Base-by-base conservation (phyloP, 2,888 invertebrate genomes). In the Drosophila paranaensis region DNA sequence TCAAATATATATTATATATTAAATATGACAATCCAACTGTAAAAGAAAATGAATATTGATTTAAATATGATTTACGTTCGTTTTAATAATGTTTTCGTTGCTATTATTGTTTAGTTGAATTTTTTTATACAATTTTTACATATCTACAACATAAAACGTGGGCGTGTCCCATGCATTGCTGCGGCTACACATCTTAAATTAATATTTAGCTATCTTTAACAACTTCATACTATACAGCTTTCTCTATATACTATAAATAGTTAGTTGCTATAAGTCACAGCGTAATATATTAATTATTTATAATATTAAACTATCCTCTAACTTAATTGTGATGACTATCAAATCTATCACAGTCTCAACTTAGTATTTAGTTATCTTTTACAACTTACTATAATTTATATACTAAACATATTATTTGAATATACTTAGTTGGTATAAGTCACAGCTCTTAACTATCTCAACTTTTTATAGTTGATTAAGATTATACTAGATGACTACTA, bases 91-190 rank as follows among this genome's bases (percentile, higher is more conserved):
- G 56, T 46, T 55, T 57, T 51, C 60, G 45, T 74, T 77, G 67
- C 60, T 68, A 58, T 71, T 70, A 61, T 45, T 37, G 25, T 60
- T 70, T 64, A 63, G 35, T 56, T 64, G 42, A 60, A 62, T 56
- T 71, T 64, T 64, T 84, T 57, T 84, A 46, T 82, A 82, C 82
- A 82, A 73, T 82, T 82, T 82, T 63, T 89, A 84, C 88, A 84
- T 84, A 89, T 89, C 88, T 84, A 89, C 85, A 84, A 89, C 84
- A 84, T 84, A 84, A 81, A 82, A 81, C 48, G 56, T 74, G 66
- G 60, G 74, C 56, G 65, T 68, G 64, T 40, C 60, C 51, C 60
- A 63, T 60, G 51, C 62, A 45, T 68, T 57, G 55, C 50, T 61
- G 67, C 39, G 62, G 25, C 60, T 51, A 70, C 58, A 79, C 66